These are phyloP conservation scores for Sphaerophoria taeniata DNA, from an alignment of 2,888 invertebrate species.

Conservation along the genomic window DNA sequence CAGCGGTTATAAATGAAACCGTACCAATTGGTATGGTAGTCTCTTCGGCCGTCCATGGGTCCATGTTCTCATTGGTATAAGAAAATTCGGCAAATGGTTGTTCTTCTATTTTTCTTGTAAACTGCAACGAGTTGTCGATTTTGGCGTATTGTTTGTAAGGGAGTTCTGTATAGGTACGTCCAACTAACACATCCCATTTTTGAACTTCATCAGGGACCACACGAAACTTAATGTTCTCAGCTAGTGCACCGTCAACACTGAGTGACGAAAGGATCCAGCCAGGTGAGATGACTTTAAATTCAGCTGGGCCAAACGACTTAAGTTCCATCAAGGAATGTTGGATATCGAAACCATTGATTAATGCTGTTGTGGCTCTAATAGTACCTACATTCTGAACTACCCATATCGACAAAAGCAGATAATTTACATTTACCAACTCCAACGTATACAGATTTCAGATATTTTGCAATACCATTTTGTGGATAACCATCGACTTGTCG, in stretches of 20 bases:
- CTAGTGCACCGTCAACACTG: too few species aligned
- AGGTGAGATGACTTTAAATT: constrained; percentile 13
- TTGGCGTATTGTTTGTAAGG: constrained; percentile 2
- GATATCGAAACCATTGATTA: constrained; percentile 1
- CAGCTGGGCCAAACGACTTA: constrained; percentile 15
- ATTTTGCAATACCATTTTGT: constrained; percentile 13
- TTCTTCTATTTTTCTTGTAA: neutral
- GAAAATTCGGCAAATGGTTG: constrained; percentile 1
- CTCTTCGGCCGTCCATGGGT: constrained; percentile 3
- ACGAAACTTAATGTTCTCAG: neutral
- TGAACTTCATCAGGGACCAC: constrained; percentile 13
- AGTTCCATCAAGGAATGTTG: constrained; percentile 14
- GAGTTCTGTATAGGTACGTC: constrained; percentile 10
- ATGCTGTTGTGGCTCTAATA: constrained; percentile 8
- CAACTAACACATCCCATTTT: constrained; percentile 4
- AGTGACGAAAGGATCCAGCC: neutral
- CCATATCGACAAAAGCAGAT: constrained; percentile 24
- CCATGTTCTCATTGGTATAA: neutral
- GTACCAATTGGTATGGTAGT: constrained; percentile 15
- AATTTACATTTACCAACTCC: neutral
- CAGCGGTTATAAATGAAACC: constrained; percentile 13
- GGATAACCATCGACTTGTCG: too few species aligned
- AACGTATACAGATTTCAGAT: constrained; percentile 4
- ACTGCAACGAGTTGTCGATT: neutral
- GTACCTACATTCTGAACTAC: constrained; percentile 22